Evolutionary conservation across 2,888 invertebrate species (phyloP).

Genomic region (Sphaeridia pumilis): DNA sequence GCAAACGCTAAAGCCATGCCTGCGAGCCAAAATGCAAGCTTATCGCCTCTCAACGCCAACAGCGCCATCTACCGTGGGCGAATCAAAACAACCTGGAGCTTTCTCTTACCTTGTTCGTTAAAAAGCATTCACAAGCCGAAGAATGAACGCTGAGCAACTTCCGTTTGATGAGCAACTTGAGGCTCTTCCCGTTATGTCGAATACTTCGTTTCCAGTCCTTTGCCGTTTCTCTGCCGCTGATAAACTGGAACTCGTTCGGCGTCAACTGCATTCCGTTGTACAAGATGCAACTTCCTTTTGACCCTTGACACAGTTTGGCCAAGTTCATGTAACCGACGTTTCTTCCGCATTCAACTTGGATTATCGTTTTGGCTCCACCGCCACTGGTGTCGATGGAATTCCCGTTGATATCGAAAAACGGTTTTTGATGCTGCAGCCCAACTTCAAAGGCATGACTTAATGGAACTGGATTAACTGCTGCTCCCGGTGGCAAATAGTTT

Average conservation of each 20-base stretch:
- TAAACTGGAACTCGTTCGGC: slow-evolving; percentile 44
- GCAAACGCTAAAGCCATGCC: no score
- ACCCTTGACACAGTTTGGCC: slow-evolving; percentile 41
- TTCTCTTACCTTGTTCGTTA: slow-evolving; percentile 20
- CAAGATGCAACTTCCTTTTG: slow-evolving; percentile 43
- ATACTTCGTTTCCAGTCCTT: slow-evolving; percentile 42
- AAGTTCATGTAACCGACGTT: slow-evolving; percentile 38
- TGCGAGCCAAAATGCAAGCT: no score
- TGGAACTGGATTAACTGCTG: no score
- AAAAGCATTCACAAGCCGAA: slow-evolving; percentile 39
- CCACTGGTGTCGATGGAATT: no score
- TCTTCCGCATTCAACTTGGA: slow-evolving; percentile 32
- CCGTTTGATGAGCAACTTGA: slow-evolving; percentile 42
- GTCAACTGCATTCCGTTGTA: slow-evolving; percentile 42
- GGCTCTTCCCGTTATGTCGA: slow-evolving; percentile 42
- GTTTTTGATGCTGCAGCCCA: no score
- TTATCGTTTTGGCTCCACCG: no score
- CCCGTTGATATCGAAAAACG: no score
- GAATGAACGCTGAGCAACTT: slow-evolving; percentile 41
- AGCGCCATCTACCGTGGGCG: no score
- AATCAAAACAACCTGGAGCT: no score
- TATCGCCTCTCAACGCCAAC: no score
- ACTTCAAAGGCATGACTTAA: no score
- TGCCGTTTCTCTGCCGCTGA: slow-evolving; percentile 44
- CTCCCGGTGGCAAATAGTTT: no score